Evolutionary conservation across 2,888 invertebrate species (phyloP), one percentile per base, ranked within the genome.

Genomic region (Lycaena phlaeas): DNA sequence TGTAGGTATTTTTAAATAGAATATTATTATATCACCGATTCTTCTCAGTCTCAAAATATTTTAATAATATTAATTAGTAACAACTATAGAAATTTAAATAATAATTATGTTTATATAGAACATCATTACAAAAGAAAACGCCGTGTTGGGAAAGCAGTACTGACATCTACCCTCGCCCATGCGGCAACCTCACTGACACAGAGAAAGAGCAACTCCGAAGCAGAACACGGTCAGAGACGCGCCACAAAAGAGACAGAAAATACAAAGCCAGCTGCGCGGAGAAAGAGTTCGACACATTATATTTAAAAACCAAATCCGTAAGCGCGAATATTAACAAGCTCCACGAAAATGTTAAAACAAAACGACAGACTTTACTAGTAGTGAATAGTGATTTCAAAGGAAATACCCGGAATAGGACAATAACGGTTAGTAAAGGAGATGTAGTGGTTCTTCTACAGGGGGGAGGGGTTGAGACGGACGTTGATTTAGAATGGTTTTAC

Each of bases 81-180:
- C n/a, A n/a, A n/a, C n/a, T n/a, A n/a, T n/a, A n/a, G n/a, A n/a
- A n/a, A n/a, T n/a, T n/a, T n/a, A n/a, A n/a, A n/a, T n/a, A n/a
- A n/a, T n/a, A n/a, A n/a, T n/a, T n/a, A n/a, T n/a, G n/a, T n/a
- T n/a, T 30, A 46, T 48, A 27, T 61, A 87, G 87, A 28, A 66
- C 86, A 44, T 79, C 85, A 3, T 52, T 73, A 2, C 82, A 87
- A 47, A 88, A 87, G 53, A 88, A 89, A 36, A 87, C 87, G 1
- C 92, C 89, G 0, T 93, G 93, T 58, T 93, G 94, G 93, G 93
- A 93, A 59, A 91, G 91, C 53, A 91, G 90, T 53, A 90, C 91
- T 0, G 93, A 93, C 65, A 88, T 93, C 42, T 93, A 93, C 64
- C 93, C 93, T 2, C 89, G 89, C 38, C 93, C 93, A 0, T 89